Base-by-base conservation (phyloP, 2,797 vertebrate species). In the Ctenosaura bakeri region DNA sequence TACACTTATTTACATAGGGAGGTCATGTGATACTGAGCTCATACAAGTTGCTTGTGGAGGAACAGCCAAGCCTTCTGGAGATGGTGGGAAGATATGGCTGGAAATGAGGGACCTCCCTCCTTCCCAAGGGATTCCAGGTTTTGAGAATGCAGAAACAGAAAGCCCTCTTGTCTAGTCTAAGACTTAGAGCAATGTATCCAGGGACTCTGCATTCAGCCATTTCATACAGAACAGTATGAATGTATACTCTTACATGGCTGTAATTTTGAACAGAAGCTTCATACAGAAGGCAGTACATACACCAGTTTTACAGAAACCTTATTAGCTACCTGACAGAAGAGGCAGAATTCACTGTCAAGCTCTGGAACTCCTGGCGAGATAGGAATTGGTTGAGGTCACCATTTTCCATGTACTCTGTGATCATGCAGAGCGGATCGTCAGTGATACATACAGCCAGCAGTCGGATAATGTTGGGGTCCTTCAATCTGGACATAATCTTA, bases 351-450 rank as follows among this genome's bases (percentile, higher is more conserved):
- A 87, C 29, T 0, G 59, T 0, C 26, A 91, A 50, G 69, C 38
- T 54, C 66, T 97, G 98, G 0, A 98, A 98, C 86, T 99, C 98
- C 0, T 99, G 99, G 29, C 98, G 98, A 91, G 98, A 99, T 92
- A 99, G 98, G 95, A 99, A 99, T 96, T 99, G 99, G 95, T 99
- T 99, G 95, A 99, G 99, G 92, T 99, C 99, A 52, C 99, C 99
- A 0, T 99, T 99, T 96, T 99, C 99, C 99, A 99, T 99, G 97
- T 99, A 99, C 94, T 99, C 99, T 0, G 99, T 99, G 97, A 99
- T 99, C 99, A 99, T 99, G 91, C 99, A 99, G 85, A 99, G 97
- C 0, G 99, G 99, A 90, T 99, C 98, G 0, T 98, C 98, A 0
- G 98, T 94, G 95, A 99, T 99, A 93, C 99, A 99, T 95, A 99